Evolutionary conservation across 2,113 vertebrate species (phyloP).

Genomic region (Tonatia bakeri): DNA sequence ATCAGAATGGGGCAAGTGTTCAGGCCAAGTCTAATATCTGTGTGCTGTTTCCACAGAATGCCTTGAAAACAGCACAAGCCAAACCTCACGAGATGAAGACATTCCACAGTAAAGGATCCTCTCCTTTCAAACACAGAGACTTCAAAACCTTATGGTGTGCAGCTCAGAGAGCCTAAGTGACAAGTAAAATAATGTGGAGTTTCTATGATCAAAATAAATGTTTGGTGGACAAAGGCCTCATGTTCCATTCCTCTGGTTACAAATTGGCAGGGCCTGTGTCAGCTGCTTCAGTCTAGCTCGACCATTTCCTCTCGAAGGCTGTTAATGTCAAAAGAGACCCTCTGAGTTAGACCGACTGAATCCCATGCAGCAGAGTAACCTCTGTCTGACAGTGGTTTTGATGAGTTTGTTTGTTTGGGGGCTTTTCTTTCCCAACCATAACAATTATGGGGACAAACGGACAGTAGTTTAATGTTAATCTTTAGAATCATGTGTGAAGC

Average conservation of each 20-base stretch:
- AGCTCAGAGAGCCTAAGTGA: neutral
- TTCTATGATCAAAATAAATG: neutral
- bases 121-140: neutral
- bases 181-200: neutral
- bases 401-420: neutral
- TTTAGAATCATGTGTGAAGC: neutral
- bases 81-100: neutral
- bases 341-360: neutral
- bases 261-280: neutral
- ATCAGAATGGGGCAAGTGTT: neutral
- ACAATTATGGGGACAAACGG: neutral
- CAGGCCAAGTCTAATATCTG: neutral
- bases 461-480: neutral
- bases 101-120: neutral
- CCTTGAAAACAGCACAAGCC: neutral
- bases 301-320: neutral
- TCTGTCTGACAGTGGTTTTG: neutral
- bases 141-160: neutral
- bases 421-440: neutral
- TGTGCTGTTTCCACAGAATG: neutral
- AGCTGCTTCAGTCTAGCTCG: neutral
- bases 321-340: neutral
- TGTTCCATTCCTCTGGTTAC: neutral
- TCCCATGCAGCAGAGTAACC: neutral
- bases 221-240: neutral